Percentiles rank a stretch among this genome's conserved stretches.
Conservation (phyloP, 1,140 invertebrate genomes). For the Phortica variegata region DNA sequence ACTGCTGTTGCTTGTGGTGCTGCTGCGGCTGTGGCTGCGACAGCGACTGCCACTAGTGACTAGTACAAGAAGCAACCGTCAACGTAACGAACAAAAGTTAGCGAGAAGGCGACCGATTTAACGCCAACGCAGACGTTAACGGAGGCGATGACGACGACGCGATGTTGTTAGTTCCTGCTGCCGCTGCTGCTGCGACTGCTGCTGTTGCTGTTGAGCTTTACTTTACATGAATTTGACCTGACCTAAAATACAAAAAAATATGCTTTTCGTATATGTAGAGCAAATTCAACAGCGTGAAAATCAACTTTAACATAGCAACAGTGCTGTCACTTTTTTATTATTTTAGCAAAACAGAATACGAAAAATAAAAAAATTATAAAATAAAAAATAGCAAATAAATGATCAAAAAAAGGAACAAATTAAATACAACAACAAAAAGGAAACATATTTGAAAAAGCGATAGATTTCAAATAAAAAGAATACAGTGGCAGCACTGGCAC, state of each 20-base stretch:
- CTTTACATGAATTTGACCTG: slow-evolving; percentile 51
- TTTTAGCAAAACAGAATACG: too few relatives aligned
- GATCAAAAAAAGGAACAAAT: too few relatives aligned
- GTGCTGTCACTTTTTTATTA: too few relatives aligned
- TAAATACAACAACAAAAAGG: too few relatives aligned
- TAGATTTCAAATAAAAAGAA: too few relatives aligned
- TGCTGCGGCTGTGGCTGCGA: slow-evolving; percentile 21
- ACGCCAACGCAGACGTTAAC: too few relatives aligned
- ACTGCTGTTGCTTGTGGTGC: too few relatives aligned
- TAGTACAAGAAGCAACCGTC: slow-evolving; percentile 4
- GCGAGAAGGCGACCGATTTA: slow-evolving; percentile 9
- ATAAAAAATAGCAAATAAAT: slow-evolving; percentile 1
- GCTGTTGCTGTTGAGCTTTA: slow-evolving; percentile 8
- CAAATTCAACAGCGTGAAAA: slow-evolving; percentile 14
- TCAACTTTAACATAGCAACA: too few relatives aligned
- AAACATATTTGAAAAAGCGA: too few relatives aligned
- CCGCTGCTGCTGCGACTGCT: slow-evolving; percentile 16
- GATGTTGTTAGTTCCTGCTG: too few relatives aligned
- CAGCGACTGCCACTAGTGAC: slow-evolving; percentile 24
- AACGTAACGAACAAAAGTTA: slow-evolving; percentile 33
- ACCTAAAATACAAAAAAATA: slow-evolving; percentile 53
- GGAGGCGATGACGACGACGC: too few relatives aligned
- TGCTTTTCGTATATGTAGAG: slow-evolving; percentile 21
- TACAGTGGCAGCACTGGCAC: slow-evolving; percentile 3
- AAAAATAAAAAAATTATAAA: too few relatives aligned